phyloP scores from a whole-genome alignment of 2,797 vertebrate genomes.

The Anniella stebbinsi region DNA sequence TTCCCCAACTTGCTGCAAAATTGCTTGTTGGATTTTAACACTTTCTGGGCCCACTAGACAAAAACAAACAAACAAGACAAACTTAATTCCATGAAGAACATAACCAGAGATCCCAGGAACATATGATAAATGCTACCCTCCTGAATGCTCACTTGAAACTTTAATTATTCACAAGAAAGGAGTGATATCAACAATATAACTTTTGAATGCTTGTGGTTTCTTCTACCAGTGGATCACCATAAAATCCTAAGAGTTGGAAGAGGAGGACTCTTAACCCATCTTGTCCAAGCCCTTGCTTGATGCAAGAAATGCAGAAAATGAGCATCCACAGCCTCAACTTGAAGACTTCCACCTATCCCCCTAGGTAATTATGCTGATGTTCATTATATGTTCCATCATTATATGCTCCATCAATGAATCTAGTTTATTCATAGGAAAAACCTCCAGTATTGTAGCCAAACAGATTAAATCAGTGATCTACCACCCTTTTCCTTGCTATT shows the following conservation, averaged over 20 bases:
- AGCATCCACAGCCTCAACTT: neutral
- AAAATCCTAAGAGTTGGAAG: neutral
- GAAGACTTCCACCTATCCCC: neutral
- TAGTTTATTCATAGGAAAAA: neutral
- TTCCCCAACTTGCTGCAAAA: constrained; percentile 96
- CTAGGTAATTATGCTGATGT: neutral
- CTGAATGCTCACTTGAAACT: neutral
- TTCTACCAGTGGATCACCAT: neutral
- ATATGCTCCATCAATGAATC: neutral
- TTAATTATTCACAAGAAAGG: neutral
- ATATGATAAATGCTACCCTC: neutral
- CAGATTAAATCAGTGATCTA: neutral
- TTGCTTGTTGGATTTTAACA: constrained; percentile 94
- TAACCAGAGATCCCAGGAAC: neutral
- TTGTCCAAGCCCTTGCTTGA: neutral
- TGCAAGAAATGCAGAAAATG: neutral
- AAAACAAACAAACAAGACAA: constrained; percentile 15
- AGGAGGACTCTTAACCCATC: too few species aligned
- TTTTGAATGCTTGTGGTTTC: neutral
- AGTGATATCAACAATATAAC: neutral
- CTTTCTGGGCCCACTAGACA: constrained; percentile 92
- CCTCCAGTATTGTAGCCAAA: neutral
- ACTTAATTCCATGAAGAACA: constrained; percentile 13
- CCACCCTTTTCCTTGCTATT: neutral
- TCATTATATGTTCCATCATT: too few species aligned